phyloP scores from a whole-genome alignment of 2,797 vertebrate species.

The Myotis daubentonii region DNA sequence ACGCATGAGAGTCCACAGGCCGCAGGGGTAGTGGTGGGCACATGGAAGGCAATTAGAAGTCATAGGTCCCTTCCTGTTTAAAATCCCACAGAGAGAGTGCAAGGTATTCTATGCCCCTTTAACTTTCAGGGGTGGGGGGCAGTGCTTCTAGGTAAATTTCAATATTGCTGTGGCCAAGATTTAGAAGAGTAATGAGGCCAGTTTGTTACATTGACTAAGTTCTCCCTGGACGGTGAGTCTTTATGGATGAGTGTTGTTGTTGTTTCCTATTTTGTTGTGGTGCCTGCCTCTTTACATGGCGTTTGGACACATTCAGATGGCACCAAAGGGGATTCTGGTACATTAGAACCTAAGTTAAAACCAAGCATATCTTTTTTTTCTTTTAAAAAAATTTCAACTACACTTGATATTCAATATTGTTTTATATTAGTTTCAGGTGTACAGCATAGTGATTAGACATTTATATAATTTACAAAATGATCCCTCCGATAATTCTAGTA shows the following conservation, averaged over 20 bases:
- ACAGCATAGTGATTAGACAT: not conserved
- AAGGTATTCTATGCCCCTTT: not conserved
- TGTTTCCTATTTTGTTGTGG: not conserved
- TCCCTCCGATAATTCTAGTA: not conserved
- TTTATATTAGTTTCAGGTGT: not conserved
- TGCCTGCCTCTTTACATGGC: not conserved
- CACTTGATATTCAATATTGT: not conserved
- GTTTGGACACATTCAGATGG: not conserved
- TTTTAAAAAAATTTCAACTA: not conserved
- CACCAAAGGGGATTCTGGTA: not conserved
- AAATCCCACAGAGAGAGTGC: not conserved
- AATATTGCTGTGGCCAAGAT: not conserved
- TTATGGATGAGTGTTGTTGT: not conserved
- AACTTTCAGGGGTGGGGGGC: not conserved
- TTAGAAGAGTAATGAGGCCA: not conserved
- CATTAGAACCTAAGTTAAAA: not conserved
- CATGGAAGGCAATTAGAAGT: not conserved
- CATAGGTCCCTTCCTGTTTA: not conserved
- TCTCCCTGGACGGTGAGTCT: not conserved
- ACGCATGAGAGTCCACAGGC: not conserved
- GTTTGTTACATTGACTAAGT: not conserved
- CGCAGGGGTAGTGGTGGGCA: rapidly evolving
- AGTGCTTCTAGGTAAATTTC: not conserved
- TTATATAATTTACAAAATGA: not conserved
- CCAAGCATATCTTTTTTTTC: not conserved